These are phyloP conservation scores for Meleagris gallopavo DNA, from an alignment of 2,113 vertebrate species.

Conservation along the genomic window DNA sequence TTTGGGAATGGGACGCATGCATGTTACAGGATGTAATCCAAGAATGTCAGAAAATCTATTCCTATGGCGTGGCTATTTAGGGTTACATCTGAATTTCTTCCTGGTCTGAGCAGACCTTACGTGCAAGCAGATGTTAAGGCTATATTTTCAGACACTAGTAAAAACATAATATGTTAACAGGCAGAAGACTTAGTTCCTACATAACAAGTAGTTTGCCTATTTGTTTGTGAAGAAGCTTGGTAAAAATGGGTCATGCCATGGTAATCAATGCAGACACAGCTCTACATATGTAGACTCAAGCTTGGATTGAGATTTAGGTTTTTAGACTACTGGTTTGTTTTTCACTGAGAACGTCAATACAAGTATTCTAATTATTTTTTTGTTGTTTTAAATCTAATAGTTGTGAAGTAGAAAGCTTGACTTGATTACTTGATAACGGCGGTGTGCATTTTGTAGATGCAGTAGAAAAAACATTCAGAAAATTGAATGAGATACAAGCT, in stretches of 20 bases:
- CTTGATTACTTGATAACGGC: not conserved
- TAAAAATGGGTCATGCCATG: not conserved
- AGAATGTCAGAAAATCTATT: not conserved
- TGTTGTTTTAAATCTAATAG: not conserved
- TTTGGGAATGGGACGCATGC: not conserved
- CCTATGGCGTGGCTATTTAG: not conserved
- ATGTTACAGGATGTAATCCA: not conserved
- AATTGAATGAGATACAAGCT: not conserved
- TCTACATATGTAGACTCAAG: not conserved
- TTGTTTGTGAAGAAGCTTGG: not conserved
- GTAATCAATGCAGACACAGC: not conserved
- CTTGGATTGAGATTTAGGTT: not conserved
- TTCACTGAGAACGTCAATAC: not conserved
- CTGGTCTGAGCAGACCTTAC: not conserved
- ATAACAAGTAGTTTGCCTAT: not conserved
- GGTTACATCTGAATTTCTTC: rapidly evolving
- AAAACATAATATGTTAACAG: not conserved
- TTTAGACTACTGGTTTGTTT: not conserved
- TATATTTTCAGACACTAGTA: not conserved
- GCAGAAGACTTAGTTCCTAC: not conserved
- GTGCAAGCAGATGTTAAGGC: not conserved
- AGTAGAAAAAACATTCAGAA: not conserved
- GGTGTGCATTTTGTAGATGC: not conserved
- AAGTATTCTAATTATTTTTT: not conserved
- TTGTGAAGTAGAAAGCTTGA: not conserved